Percentiles rank a stretch among this genome's conserved stretches.
Evolutionary conservation across 1,140 invertebrate genomes (phyloP).

Genomic region (Paramacrobiotus metropolitanus): DNA sequence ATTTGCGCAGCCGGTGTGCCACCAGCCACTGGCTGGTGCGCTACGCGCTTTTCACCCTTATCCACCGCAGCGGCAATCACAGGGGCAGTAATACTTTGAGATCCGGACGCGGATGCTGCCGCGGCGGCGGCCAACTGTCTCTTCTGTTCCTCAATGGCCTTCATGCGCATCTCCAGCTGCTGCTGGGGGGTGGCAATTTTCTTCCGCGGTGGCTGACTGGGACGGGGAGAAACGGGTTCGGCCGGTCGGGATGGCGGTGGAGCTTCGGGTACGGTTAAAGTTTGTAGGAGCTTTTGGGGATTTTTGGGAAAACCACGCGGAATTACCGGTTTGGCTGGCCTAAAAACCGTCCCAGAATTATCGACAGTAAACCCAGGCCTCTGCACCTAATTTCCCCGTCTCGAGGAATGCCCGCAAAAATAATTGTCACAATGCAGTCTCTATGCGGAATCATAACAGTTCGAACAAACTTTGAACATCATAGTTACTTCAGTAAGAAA

Average conservation of each 20-base stretch:
- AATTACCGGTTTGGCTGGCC: neutral
- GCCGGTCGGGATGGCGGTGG: neutral
- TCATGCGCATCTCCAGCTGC: neutral
- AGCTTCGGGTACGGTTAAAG: neutral
- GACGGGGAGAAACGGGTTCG: neutral
- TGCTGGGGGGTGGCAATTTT: neutral
- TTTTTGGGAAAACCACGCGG: neutral
- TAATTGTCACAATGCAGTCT: neutral
- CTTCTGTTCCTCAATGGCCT: constrained; percentile 1
- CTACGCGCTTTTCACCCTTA: neutral
- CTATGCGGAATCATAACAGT: neutral
- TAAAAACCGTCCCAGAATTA: neutral
- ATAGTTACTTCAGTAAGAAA: neutral
- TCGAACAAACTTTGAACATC: neutral
- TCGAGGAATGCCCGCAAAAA: neutral
- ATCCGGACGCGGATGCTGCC: neutral
- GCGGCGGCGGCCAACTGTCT: neutral
- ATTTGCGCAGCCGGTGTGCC: neutral
- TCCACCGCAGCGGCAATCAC: neutral
- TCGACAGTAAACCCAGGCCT: neutral
- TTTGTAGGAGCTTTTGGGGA: neutral
- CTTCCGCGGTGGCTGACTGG: neutral
- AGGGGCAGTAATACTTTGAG: no score
- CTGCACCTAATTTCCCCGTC: neutral
- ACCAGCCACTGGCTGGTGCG: neutral